Conservation (phyloP, 2,797 vertebrate species). For the Mastacembelus armatus region DNA sequence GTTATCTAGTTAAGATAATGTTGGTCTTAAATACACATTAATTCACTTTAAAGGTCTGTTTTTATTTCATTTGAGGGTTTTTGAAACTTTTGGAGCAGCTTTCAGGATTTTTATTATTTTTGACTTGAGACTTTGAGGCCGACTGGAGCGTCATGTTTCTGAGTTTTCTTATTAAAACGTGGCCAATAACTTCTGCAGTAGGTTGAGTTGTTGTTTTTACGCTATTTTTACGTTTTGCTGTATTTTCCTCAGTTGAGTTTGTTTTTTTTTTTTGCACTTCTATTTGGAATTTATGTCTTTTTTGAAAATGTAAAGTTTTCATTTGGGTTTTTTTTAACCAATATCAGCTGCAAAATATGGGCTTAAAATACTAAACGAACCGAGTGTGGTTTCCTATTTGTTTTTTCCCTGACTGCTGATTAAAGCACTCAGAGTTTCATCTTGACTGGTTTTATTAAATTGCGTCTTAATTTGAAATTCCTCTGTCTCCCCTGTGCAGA, state of each 20-base stretch:
- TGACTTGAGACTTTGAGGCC: background rate
- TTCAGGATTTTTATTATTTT: background rate
- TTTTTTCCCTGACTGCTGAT: background rate
- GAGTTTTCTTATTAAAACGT: background rate
- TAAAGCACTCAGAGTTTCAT: constrained; percentile 8
- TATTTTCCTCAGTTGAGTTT: background rate
- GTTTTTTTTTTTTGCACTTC: background rate
- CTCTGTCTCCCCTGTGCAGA: constrained; percentile 28
- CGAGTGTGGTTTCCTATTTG: background rate
- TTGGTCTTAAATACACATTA: background rate
- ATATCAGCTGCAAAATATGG: too few relatives aligned
- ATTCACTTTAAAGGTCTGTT: background rate
- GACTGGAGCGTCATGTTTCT: background rate
- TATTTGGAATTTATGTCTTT: background rate
- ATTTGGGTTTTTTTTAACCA: background rate
- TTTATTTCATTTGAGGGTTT: background rate
- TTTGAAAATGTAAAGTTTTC: background rate
- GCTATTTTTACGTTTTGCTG: background rate
- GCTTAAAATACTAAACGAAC: background rate
- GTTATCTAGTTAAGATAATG: background rate
- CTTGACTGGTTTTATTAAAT: background rate
- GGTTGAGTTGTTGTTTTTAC: background rate
- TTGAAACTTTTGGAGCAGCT: background rate
- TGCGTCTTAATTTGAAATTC: constrained; percentile 5
- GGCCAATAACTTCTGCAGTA: background rate